Percentiles rank a stretch among this genome's conserved stretches.
Conservation (phyloP, 2,113 vertebrate genomes). For the Silurus glanis region DNA sequence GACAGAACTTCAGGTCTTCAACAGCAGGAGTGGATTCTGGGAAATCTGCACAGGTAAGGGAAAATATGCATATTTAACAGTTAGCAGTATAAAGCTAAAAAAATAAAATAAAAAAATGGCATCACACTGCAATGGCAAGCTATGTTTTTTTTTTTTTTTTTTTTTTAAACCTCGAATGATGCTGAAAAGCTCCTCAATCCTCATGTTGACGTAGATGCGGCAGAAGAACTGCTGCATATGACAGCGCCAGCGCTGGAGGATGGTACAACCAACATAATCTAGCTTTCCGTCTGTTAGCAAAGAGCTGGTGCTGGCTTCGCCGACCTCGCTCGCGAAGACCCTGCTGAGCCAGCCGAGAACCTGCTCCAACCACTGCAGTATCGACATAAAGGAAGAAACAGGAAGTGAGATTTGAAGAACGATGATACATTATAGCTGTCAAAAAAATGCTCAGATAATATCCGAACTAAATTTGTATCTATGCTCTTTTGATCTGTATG, state of each 20-base stretch:
- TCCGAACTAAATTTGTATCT: background rate
- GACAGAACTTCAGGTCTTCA: slow-evolving; percentile 92
- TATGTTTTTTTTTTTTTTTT: background rate
- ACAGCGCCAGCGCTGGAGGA: slow-evolving; percentile 88
- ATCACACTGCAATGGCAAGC: background rate
- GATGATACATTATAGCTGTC: background rate
- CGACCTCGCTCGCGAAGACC: slow-evolving; percentile 76
- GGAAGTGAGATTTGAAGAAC: background rate
- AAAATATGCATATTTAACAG: background rate
- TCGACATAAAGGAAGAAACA: background rate
- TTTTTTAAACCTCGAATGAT: slow-evolving; percentile 85
- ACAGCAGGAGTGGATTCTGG: slow-evolving; percentile 94
- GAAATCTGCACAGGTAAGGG: slow-evolving; percentile 78
- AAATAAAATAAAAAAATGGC: too few species aligned
- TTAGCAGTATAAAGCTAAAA: background rate
- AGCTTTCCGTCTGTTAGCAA: slow-evolving; percentile 28
- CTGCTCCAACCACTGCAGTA: slow-evolving; percentile 87
- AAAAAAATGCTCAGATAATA: background rate
- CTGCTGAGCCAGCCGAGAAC: slow-evolving; percentile 92
- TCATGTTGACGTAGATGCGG: slow-evolving; percentile 90
- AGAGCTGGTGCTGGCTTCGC: slow-evolving; percentile 17
- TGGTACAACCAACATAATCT: slow-evolving; percentile 52
- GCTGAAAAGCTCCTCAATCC: slow-evolving; percentile 96
- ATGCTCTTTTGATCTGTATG: background rate
- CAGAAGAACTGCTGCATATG: slow-evolving; percentile 96